Percentiles rank a stretch among this genome's conserved stretches.
These are phyloP conservation scores for Drosophila peninsularis DNA, from an alignment of 2,888 invertebrate genomes.

Conservation along the genomic window DNA sequence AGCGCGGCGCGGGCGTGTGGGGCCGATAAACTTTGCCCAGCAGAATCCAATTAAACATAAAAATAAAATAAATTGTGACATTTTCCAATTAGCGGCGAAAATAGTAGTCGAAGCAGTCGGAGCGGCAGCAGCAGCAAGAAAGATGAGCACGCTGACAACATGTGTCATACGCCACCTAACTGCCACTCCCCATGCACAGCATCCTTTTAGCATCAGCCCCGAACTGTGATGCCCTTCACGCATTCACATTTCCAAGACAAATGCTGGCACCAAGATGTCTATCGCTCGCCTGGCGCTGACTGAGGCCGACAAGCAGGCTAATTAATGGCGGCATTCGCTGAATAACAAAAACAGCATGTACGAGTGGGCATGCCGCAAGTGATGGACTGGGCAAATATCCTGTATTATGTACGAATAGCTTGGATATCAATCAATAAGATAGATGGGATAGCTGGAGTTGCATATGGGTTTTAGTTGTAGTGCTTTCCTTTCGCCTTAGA, in stretches of 20 bases:
- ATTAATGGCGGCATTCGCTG: constrained; percentile 71
- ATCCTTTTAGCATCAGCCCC: not conserved
- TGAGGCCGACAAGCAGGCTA: constrained; percentile 59
- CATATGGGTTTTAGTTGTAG: not conserved
- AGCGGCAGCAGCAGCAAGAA: constrained; percentile 48
- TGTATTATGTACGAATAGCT: not conserved
- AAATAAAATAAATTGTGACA: constrained; percentile 79
- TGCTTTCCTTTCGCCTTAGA: not conserved
- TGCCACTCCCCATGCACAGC: constrained; percentile 1
- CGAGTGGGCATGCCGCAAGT: not conserved
- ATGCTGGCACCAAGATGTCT: constrained; percentile 78
- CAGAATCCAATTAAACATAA: constrained; percentile 77
- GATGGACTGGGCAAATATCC: not conserved
- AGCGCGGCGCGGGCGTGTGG: not conserved
- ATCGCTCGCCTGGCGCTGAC: constrained; percentile 54
- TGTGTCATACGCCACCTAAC: constrained; percentile 63
- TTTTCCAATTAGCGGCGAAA: constrained; percentile 76
- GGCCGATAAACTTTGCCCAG: constrained; percentile 50
- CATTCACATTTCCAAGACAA: constrained; percentile 55
- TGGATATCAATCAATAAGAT: no score
- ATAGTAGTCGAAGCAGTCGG: constrained; percentile 47
- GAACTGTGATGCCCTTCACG: not conserved
- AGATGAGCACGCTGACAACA: constrained; percentile 75
- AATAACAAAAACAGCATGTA: constrained; percentile 45
- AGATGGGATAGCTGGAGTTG: not conserved